phyloP scores from a whole-genome alignment of 2,113 vertebrate genomes.

The Phalacrocorax pelagicus region DNA sequence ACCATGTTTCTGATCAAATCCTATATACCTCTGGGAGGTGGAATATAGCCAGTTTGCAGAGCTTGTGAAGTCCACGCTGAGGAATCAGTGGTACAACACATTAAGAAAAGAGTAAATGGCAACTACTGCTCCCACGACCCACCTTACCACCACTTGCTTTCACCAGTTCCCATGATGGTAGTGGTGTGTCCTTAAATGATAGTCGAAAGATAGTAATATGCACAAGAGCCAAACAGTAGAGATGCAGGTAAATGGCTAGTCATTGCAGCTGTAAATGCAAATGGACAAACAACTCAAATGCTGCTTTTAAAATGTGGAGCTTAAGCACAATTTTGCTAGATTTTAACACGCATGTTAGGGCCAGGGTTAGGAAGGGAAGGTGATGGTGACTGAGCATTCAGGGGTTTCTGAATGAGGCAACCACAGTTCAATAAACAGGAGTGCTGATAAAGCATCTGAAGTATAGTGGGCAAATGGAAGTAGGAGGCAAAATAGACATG shows the following conservation, averaged over 20 bases:
- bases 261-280: fast-evolving
- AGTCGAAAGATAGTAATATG: not conserved
- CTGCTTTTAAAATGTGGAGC: not conserved
- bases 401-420: not conserved
- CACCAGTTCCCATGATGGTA: not conserved
- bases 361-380: not conserved
- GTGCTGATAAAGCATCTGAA: not conserved
- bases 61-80: not conserved
- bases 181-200: not conserved
- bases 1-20: not conserved
- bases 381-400: not conserved
- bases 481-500: not conserved
- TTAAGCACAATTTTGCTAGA: not conserved
- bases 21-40: not conserved
- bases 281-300: not conserved
- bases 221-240: not conserved
- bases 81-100: not conserved
- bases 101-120: not conserved
- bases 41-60: not conserved
- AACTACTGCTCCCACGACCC: not conserved
- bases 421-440: not conserved
- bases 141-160: not conserved
- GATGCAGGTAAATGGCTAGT: not conserved
- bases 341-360: not conserved
- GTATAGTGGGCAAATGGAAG: not conserved